Evolutionary conservation across 2,888 invertebrate genomes (phyloP).

Genomic region (Machimus rusticus): DNA sequence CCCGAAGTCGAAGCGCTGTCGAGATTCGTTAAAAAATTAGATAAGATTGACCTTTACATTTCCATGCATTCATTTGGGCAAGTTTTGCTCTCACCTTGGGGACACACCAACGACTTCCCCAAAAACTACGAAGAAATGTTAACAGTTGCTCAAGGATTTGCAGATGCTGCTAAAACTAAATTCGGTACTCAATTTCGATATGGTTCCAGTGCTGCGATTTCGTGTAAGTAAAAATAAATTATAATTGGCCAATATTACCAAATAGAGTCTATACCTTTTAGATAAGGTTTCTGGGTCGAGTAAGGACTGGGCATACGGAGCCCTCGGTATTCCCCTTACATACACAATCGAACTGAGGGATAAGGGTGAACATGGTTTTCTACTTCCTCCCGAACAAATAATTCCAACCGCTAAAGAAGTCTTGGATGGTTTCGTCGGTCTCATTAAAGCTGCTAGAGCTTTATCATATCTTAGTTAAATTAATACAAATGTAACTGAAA

Average conservation of each 20-base stretch:
- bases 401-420: conserved; percentile 69
- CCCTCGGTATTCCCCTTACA: conserved; percentile 65
- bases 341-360: conserved; percentile 73
- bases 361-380: conserved; percentile 71
- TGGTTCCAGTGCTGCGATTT: conserved; percentile 68
- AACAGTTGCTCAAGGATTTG: conserved; percentile 66
- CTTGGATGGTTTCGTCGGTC: conserved; percentile 65
- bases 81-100: conserved; percentile 68
- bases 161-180: conserved; percentile 65
- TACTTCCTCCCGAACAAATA: conserved; percentile 72
- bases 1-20: conserved; percentile 65
- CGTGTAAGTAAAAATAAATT: conserved; percentile 63
- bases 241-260: neutral
- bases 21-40: conserved; percentile 60
- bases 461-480: conserved; percentile 60
- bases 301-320: conserved; percentile 68
- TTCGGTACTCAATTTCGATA: conserved; percentile 65
- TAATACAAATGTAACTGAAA: neutral
- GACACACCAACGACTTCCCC: conserved; percentile 64
- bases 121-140: conserved; percentile 65
- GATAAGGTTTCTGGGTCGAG: conserved; percentile 63
- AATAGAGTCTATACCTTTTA: conserved; percentile 46
- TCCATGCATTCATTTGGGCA: conserved; percentile 73
- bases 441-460: conserved; percentile 64
- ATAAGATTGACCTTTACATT: conserved; percentile 66